phyloP scores from a whole-genome alignment of 2,888 invertebrate genomes.

The Agrilus biguttatus region DNA sequence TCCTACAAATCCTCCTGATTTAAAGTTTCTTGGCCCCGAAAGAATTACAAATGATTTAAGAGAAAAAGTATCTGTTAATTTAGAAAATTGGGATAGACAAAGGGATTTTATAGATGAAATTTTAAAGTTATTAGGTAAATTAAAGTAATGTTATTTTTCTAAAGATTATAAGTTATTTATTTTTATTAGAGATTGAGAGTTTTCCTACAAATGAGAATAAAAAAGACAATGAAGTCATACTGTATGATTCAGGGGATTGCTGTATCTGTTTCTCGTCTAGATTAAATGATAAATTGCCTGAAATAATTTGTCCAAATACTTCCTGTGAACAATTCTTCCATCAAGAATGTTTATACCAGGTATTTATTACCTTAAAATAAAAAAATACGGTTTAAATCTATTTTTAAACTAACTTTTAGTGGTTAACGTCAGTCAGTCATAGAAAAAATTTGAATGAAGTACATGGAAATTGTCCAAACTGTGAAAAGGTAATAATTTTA shows the following conservation, averaged over 20 bases:
- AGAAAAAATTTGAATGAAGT: slow-evolving; percentile 20
- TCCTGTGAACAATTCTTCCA: slow-evolving; percentile 29
- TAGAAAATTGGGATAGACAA: slow-evolving; percentile 25
- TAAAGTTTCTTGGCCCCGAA: slow-evolving; percentile 31
- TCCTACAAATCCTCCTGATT: slow-evolving; percentile 22
- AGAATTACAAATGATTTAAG: slow-evolving; percentile 18
- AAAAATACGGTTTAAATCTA: slow-evolving; percentile 7
- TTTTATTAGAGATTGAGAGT: too few species aligned
- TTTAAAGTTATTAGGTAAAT: slow-evolving; percentile 26
- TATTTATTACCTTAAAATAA: slow-evolving; percentile 10
- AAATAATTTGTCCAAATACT: slow-evolving; percentile 26
- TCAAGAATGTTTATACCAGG: slow-evolving; percentile 29
- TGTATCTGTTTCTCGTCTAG: slow-evolving; percentile 28
- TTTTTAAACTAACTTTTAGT: slow-evolving; percentile 13
- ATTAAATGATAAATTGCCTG: slow-evolving; percentile 27
- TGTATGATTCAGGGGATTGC: slow-evolving; percentile 22
- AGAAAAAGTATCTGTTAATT: slow-evolving; percentile 20
- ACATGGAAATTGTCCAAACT: slow-evolving; percentile 26
- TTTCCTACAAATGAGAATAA: slow-evolving; percentile 16
- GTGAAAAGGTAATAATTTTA: slow-evolving; percentile 20
- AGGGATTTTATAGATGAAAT: slow-evolving; percentile 22
- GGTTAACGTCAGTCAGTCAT: slow-evolving; percentile 22
- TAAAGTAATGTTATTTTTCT: too few species aligned
- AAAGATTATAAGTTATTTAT: too few species aligned
- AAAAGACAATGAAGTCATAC: slow-evolving; percentile 11